Base-by-base conservation (phyloP, 2,113 vertebrate genomes). In the Pterophyllum scalare region DNA sequence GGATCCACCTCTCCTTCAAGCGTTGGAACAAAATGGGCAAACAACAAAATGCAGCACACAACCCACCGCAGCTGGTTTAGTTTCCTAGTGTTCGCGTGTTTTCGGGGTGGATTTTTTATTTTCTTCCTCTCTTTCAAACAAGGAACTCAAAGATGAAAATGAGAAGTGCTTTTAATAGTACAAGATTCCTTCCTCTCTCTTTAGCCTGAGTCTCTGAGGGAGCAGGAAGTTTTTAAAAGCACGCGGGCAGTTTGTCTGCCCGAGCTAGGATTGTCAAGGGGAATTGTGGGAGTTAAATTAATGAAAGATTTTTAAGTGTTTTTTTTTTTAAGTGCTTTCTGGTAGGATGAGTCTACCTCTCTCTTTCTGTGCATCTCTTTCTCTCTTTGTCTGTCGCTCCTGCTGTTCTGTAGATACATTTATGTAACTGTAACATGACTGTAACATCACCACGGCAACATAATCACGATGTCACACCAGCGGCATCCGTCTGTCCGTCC, bases 201-300 rank as follows among this genome's bases (percentile, higher is more conserved):
- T 83, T 43, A 87, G 90, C 93, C 94, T 90, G 94, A 92, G 93
- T 94, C 87, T 90, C 80, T 77, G 94, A 92, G 93, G 92, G 92
- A 95, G 89, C 81, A 75, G 83, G 28, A 90, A 78, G 61, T 75
- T 61, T 67, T 85, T 85, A 90, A 91, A 93, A 90, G 91, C 89
- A 75, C 85, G 19, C 60, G 60, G 87, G 93, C 77, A 94, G 95
- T 90, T 92, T 91, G 87, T 94, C 96, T 94, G 96, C 95, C 95
- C 94, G 95, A 94, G 94, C 92, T 95, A 93, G 94, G 97, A 98
- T 98, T 98, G 97, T 98, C 97, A 95, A 93, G 93, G 93, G 94
- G 95, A 40, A 8, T 14, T 7, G 24, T 70, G 24, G 26, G 64
- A 40, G 15, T 88, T 87, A 84, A 83, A 76, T 67, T 64, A 78